These are phyloP conservation scores for Autographa gamma DNA, from an alignment of 2,888 invertebrate species.

Conservation along the genomic window DNA sequence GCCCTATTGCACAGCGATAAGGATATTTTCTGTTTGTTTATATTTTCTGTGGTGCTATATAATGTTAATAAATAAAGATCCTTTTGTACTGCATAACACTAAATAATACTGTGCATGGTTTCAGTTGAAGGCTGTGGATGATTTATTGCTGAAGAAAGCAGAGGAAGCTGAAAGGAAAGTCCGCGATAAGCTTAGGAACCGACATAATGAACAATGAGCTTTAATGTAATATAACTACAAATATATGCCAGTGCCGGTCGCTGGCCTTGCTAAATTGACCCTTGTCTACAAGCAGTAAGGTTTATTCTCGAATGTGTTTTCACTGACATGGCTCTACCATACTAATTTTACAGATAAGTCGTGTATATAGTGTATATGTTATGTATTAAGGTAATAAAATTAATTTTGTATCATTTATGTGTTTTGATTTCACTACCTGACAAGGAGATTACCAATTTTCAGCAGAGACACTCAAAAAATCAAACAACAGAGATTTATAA, in stretches of 20 bases:
- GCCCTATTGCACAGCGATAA: too few relatives aligned
- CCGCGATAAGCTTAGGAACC: slow-evolving; percentile 66
- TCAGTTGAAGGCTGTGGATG: slow-evolving; percentile 73
- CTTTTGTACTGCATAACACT: too few relatives aligned
- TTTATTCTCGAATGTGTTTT: neutral
- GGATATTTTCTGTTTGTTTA: too few relatives aligned
- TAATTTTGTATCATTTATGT: neutral
- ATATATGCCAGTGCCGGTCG: neutral
- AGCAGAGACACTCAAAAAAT: neutral
- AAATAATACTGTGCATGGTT: slow-evolving; percentile 18
- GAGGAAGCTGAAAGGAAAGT: slow-evolving; percentile 66
- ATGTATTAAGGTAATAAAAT: neutral
- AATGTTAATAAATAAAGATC: too few relatives aligned
- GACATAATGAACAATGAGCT: slow-evolving; percentile 33
- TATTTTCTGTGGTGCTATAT: too few relatives aligned
- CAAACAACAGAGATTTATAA: neutral
- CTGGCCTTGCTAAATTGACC: neutral
- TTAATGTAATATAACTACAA: neutral
- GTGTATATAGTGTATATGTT: too few relatives aligned
- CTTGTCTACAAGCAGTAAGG: neutral
- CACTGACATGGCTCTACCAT: neutral
- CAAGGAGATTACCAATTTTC: neutral
- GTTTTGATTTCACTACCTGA: neutral
- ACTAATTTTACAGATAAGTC: neutral
- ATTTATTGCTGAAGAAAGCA: slow-evolving; percentile 65